Evolutionary conservation across 2,797 vertebrate genomes (phyloP).

Genomic region (Darevskia nairensis): DNA sequence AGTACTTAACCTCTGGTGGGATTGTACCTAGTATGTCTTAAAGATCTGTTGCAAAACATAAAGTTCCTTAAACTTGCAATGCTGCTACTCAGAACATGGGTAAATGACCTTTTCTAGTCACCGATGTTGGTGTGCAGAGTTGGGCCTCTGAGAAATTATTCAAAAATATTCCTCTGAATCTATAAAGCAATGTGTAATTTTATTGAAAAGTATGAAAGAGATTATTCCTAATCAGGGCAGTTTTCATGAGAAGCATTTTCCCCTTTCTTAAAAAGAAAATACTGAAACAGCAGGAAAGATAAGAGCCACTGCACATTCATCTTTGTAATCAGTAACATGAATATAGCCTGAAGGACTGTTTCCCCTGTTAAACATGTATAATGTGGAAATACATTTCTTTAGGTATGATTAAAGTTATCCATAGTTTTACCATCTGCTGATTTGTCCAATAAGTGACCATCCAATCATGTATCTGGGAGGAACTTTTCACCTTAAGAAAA

Average conservation of each 20-base stretch:
- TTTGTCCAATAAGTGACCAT: not conserved
- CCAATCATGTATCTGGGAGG: not conserved
- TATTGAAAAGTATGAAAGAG: not conserved
- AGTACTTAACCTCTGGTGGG: not conserved
- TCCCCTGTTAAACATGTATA: not conserved
- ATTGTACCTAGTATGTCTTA: not conserved
- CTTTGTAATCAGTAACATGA: not conserved
- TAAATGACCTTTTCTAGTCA: not conserved
- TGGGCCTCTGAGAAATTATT: not conserved
- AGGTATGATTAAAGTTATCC: not conserved
- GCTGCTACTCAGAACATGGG: not conserved
- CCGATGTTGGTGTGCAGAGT: not conserved
- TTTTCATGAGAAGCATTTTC: not conserved
- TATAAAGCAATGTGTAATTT: not conserved
- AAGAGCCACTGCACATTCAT: constrained; percentile 1
- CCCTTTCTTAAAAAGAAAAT: not conserved
- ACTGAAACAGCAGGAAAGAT: not conserved
- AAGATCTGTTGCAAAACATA: not conserved
- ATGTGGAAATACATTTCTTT: not conserved
- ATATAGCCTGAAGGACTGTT: not conserved
- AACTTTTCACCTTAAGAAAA: not conserved
- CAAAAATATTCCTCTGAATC: not conserved
- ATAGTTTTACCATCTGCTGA: constrained; percentile 11
- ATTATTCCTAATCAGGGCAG: not conserved
- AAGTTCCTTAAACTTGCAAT: not conserved